Conservation (phyloP, 1,140 invertebrate species). For the Drosophila leontia region DNA sequence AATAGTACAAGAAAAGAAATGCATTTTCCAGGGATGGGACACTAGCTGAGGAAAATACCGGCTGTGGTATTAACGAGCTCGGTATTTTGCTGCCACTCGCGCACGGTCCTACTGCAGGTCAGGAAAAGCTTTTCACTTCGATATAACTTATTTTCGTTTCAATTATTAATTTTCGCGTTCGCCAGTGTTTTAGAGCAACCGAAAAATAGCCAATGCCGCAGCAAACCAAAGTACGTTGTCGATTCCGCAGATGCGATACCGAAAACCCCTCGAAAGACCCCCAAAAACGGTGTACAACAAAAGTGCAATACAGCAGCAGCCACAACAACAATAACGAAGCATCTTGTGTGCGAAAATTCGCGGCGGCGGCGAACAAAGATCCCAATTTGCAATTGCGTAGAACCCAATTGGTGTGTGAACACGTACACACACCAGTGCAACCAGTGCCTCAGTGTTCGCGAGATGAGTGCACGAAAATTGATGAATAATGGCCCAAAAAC, state of each 20-base stretch:
- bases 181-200: conserved; percentile 11
- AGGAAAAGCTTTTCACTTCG: conserved; percentile 49
- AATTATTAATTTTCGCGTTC: conserved; percentile 49
- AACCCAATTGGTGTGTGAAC: conserved; percentile 30
- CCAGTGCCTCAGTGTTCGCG: conserved; percentile 11
- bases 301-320: conserved; percentile 37
- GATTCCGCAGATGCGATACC: neutral
- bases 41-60: neutral
- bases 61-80: conserved; percentile 18
- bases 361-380: conserved; percentile 68
- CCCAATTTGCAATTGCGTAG: conserved; percentile 73
- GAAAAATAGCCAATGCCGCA: conserved; percentile 12
- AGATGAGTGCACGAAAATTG: conserved; percentile 60
- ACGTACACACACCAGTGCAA: conserved; percentile 19
- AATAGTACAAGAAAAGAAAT: conserved; percentile 11
- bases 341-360: conserved; percentile 51
- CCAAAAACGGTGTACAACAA: conserved; percentile 19
- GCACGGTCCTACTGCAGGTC: conserved; percentile 17
- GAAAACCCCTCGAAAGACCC: neutral
- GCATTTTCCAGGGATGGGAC: conserved; percentile 10
- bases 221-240: conserved; percentile 25
- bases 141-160: conserved; percentile 55
- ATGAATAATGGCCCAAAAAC: conserved; percentile 41
- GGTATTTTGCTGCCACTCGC: neutral
- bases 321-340: conserved; percentile 56